Evolutionary conservation across 2,888 invertebrate genomes (phyloP).

Genomic region (Pammene fasciana): DNA sequence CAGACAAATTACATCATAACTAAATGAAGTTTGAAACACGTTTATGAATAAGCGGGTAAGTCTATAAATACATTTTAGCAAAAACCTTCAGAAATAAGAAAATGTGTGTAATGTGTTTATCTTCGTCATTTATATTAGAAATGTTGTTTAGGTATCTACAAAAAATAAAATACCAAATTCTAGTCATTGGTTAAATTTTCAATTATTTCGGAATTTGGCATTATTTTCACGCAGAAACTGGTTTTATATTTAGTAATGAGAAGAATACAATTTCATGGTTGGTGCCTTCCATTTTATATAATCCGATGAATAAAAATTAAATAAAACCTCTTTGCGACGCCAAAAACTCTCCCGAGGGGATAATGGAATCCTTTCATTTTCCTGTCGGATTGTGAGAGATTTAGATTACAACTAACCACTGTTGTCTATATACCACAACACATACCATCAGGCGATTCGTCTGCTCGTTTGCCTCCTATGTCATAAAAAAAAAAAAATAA

Average conservation of each 20-base stretch:
- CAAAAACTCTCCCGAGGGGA: conserved; percentile 27
- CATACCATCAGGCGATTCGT: no score
- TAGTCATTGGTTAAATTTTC: neutral
- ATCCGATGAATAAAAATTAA: conserved; percentile 40
- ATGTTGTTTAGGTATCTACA: neutral
- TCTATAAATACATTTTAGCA: no score
- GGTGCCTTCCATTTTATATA: conserved; percentile 36
- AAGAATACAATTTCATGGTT: conserved; percentile 39
- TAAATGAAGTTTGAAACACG: no score
- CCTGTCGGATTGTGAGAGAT: conserved; percentile 35
- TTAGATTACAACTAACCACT: conserved; percentile 29
- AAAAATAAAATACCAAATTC: neutral
- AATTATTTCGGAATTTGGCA: conserved; percentile 9
- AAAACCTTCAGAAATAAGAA: no score
- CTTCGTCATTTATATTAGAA: neutral
- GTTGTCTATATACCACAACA: no score
- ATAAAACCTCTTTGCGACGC: conserved; percentile 35
- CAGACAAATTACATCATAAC: no score
- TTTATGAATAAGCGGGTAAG: no score
- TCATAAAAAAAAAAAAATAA: no score
- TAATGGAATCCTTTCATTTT: conserved; percentile 38
- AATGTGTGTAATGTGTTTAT: no score
- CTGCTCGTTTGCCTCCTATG: no score
- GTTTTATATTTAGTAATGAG: conserved; percentile 22
- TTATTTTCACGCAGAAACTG: conserved; percentile 7